Percentiles rank a stretch among this genome's conserved stretches.
These are phyloP conservation scores for Odontamblyopus lacepedii DNA, from an alignment of 2,797 vertebrate genomes.

Conservation along the genomic window DNA sequence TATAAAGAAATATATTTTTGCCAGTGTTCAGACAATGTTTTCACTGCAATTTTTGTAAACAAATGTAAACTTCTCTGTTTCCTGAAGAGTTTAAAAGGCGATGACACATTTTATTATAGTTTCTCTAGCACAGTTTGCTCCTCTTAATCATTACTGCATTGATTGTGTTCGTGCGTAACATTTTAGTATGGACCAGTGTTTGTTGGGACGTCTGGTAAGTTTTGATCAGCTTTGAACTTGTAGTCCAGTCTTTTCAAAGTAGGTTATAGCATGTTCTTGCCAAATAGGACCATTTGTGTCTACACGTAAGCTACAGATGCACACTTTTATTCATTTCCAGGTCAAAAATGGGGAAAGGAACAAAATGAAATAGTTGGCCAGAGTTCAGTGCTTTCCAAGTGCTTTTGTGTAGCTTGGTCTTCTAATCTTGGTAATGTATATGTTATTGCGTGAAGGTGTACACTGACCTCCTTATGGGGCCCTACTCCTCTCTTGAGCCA, in stretches of 20 bases:
- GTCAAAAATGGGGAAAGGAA: not conserved
- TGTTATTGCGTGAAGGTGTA: slow-evolving; percentile 42
- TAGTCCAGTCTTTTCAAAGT: too few relatives aligned
- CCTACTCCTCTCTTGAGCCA: slow-evolving; percentile 49
- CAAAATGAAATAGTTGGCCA: not conserved
- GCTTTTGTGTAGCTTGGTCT: slow-evolving; percentile 18
- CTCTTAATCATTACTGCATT: not conserved
- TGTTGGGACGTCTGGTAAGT: not conserved
- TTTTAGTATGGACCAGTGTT: not conserved
- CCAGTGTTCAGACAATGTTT: not conserved
- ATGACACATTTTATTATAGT: too few relatives aligned
- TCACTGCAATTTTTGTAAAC: not conserved
- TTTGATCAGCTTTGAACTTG: not conserved
- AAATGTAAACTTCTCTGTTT: not conserved
- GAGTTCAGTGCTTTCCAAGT: not conserved
- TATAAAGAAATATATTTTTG: not conserved
- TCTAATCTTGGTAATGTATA: slow-evolving; percentile 8
- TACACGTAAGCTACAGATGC: not conserved
- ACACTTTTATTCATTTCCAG: not conserved
- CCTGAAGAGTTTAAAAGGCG: too few relatives aligned
- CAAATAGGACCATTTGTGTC: not conserved
- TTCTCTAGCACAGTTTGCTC: not conserved
- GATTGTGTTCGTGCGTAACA: not conserved
- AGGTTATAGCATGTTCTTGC: not conserved
- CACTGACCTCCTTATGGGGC: slow-evolving; percentile 45